Evolutionary conservation across 1,140 invertebrate species (phyloP).

Genomic region (Leptestheria dahalacensis): DNA sequence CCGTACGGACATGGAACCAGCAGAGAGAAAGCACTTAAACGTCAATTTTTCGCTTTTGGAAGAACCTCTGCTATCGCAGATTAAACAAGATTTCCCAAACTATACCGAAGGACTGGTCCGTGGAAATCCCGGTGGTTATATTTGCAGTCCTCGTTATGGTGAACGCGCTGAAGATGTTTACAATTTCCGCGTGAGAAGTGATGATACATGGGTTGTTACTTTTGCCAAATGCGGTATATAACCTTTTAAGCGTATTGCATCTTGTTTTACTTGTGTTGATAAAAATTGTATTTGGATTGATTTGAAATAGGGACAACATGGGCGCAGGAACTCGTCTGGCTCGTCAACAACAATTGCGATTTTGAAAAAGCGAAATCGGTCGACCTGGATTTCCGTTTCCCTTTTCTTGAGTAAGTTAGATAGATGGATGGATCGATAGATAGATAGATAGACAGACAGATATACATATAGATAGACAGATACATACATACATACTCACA

Average conservation of each 20-base stretch:
- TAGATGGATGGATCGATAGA: no score
- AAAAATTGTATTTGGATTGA: not conserved
- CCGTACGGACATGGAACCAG: no score
- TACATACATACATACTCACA: no score
- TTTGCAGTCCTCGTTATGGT: not conserved
- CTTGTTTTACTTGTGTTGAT: not conserved
- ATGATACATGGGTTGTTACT: slow-evolving; percentile 10
- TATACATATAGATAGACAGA: no score
- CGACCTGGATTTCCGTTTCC: slow-evolving; percentile 41
- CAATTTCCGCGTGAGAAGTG: slow-evolving; percentile 7
- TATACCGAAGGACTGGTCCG: slow-evolving; percentile 8
- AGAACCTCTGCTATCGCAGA: not conserved
- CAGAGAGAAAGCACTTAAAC: not conserved
- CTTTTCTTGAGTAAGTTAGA: slow-evolving; percentile 41
- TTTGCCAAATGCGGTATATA: slow-evolving; percentile 16
- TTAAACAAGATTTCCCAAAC: slow-evolving; percentile 7
- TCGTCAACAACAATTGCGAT: slow-evolving; percentile 60
- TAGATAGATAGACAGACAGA: no score
- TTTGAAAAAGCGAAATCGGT: slow-evolving; percentile 49
- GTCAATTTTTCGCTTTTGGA: not conserved
- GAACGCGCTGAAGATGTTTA: slow-evolving; percentile 12
- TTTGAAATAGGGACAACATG: slow-evolving; percentile 57
- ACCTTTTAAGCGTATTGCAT: not conserved
- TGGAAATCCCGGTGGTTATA: slow-evolving; percentile 9
- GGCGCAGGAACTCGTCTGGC: slow-evolving; percentile 77